Evolutionary conservation across 2,113 vertebrate genomes (phyloP).

Genomic region (Nothobranchius furzeri): DNA sequence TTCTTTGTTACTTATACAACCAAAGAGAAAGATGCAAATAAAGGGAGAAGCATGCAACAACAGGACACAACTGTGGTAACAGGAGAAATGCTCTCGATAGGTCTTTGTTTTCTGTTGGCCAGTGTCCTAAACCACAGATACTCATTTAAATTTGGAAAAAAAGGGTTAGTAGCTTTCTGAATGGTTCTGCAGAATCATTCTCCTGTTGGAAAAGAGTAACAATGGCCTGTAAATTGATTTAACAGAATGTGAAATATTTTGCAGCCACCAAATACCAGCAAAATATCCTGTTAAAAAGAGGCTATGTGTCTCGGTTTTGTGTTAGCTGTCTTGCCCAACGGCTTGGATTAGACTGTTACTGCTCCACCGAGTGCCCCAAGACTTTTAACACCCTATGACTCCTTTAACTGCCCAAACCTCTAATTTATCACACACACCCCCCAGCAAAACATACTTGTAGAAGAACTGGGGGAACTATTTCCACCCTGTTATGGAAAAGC

Average conservation of each 20-base stretch:
- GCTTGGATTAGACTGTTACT: constrained; percentile 29
- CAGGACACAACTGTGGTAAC: constrained; percentile 10
- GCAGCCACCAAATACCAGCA: constrained; percentile 5
- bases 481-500: constrained; percentile 39
- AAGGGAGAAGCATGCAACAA: constrained; percentile 9
- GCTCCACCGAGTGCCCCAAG: constrained; percentile 28
- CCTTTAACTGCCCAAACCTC: constrained; percentile 32
- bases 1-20: constrained; percentile 23
- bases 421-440: constrained; percentile 44
- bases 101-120: constrained; percentile 27
- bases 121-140: constrained; percentile 36
- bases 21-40: constrained; percentile 13
- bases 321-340: constrained; percentile 19
- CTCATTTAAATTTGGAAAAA: constrained; percentile 26
- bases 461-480: constrained; percentile 46
- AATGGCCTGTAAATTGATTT: constrained; percentile 45
- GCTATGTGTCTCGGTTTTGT: constrained; percentile 8
- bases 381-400: constrained; percentile 39
- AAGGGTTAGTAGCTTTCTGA: too few species aligned
- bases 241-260: constrained; percentile 30
- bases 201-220: constrained; percentile 22
- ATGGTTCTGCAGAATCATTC: constrained; percentile 12
- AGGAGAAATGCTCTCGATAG: constrained; percentile 36
- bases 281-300: constrained; percentile 32
- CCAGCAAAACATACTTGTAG: constrained; percentile 31